These are phyloP conservation scores for Synergus laeviventris DNA, from an alignment of 2,888 invertebrate species.

Conservation along the genomic window DNA sequence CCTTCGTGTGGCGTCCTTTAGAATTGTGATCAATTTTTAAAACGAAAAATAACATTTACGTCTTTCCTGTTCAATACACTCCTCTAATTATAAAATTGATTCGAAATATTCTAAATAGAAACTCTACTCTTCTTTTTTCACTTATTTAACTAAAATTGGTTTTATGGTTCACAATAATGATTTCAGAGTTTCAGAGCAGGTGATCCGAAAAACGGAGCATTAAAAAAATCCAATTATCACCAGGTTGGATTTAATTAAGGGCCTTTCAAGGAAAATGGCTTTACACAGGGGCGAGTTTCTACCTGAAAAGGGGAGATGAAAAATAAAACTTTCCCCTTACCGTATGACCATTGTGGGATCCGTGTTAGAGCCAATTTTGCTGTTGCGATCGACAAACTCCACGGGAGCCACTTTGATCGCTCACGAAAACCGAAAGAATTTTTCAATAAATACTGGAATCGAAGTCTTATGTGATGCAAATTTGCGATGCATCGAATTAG, in stretches of 20 bases:
- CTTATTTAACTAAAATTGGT: not conserved
- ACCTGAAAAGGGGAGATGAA: not conserved
- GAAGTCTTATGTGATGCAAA: conserved; percentile 16
- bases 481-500: conserved; percentile 14
- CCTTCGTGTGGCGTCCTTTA: conserved; percentile 17
- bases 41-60: conserved; percentile 21
- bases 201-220: conserved; percentile 3
- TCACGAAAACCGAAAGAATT: conserved; percentile 36
- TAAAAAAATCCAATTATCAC: conserved; percentile 18
- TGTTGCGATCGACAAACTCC: conserved; percentile 65
- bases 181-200: conserved; percentile 2
- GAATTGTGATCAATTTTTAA: not conserved
- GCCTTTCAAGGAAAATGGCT: not conserved
- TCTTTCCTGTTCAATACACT: not conserved
- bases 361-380: conserved; percentile 72
- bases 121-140: not conserved
- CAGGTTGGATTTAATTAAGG: conserved; percentile 18
- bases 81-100: not conserved
- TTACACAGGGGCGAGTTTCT: not conserved
- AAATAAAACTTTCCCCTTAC: conserved; percentile 58
- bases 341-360: conserved; percentile 74
- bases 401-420: conserved; percentile 65
- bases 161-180: not conserved
- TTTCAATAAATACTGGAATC: conserved; percentile 35
- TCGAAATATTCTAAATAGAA: not conserved